These are phyloP conservation scores for Carassius carassius DNA, from an alignment of 2,113 vertebrate genomes.

Conservation along the genomic window DNA sequence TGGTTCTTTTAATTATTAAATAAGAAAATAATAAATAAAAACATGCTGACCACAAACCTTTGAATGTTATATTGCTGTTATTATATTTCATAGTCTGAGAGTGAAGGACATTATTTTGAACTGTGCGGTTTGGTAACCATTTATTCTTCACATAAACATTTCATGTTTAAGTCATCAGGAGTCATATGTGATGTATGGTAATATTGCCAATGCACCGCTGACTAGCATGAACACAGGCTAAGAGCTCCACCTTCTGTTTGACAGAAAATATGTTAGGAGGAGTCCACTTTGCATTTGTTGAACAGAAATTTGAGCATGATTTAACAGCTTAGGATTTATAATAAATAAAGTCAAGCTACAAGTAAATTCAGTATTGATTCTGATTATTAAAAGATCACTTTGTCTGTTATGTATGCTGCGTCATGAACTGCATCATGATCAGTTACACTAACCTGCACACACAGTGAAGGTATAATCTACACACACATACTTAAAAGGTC, in stretches of 20 bases:
- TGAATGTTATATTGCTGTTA: neutral
- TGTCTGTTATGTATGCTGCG: neutral
- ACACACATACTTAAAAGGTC: neutral
- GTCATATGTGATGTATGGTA: neutral
- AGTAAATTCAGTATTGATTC: neutral
- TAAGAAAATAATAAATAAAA: too few species aligned
- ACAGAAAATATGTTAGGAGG: neutral
- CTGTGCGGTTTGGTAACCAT: neutral
- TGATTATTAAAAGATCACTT: neutral
- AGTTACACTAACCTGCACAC: neutral
- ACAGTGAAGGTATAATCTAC: neutral
- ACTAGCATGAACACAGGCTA: neutral
- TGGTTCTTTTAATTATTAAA: too few species aligned
- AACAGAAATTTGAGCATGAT: neutral
- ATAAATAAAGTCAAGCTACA: neutral
- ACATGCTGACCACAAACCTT: neutral
- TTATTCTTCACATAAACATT: neutral
- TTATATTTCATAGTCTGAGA: neutral
- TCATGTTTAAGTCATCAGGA: neutral
- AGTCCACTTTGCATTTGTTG: neutral
- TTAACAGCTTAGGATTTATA: neutral
- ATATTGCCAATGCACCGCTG: neutral
- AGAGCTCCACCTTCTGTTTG: constrained; percentile 53
- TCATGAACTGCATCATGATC: neutral
- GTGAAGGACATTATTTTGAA: neutral